Evolutionary conservation across 2,888 invertebrate genomes (phyloP).

Genomic region (Amitus sp.): DNA sequence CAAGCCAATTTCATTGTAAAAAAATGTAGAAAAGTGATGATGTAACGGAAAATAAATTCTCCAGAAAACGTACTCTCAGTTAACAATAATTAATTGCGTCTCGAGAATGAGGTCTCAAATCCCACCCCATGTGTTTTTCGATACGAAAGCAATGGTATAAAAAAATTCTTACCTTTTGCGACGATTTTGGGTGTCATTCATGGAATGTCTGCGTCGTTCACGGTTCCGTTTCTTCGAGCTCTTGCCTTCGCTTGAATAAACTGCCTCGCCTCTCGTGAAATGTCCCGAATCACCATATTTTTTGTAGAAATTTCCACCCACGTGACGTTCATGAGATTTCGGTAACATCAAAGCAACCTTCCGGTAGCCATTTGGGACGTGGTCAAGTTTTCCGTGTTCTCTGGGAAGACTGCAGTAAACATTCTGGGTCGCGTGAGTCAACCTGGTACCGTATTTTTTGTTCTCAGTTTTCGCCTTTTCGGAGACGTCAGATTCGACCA

Average conservation of each 20-base stretch:
- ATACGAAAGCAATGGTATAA: conserved; percentile 29
- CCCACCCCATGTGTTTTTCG: conserved; percentile 33
- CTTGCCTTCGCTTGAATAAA: conserved; percentile 56
- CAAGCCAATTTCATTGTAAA: conserved; percentile 46
- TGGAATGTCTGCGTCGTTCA: conserved; percentile 59
- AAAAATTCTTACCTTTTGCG: conserved; percentile 51
- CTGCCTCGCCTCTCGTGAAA: conserved; percentile 46
- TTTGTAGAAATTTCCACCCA: conserved; percentile 43
- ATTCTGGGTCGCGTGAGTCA: conserved; percentile 56
- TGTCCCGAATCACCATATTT: conserved; percentile 44
- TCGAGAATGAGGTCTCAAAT: neutral
- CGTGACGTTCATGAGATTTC: conserved; percentile 48
- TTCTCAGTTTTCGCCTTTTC: conserved; percentile 25
- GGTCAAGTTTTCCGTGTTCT: conserved; percentile 48
- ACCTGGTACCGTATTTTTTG: conserved; percentile 43
- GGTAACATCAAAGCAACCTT: conserved; percentile 39
- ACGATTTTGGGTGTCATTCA: conserved; percentile 56
- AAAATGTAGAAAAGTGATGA: no score
- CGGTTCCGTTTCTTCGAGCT: conserved; percentile 54
- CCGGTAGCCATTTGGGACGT: conserved; percentile 34
- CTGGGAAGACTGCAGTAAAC: conserved; percentile 61
- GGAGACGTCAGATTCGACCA: conserved; percentile 15
- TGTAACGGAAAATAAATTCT: conserved; percentile 38
- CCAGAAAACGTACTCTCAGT: conserved; percentile 12
- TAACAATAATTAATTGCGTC: conserved; percentile 4